Percentiles rank a stretch among this genome's conserved stretches.
Conservation (phyloP, 1,140 invertebrate species). For the Stratiolaelaps scimitus region DNA sequence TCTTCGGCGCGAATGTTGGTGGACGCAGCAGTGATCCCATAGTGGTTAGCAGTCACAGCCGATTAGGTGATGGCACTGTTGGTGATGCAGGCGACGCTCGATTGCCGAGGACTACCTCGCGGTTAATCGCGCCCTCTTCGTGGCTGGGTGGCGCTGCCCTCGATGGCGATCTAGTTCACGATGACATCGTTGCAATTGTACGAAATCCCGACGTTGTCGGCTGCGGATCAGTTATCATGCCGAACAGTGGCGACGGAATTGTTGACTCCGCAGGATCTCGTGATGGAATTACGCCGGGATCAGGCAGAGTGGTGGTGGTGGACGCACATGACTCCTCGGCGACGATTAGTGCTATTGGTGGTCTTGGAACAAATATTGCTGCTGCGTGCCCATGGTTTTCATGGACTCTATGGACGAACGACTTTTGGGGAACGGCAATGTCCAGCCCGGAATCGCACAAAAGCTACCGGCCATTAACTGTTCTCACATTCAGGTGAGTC, state of each 20-base stretch:
- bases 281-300: no score
- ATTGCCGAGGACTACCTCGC: no score
- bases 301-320: no score
- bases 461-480: slow-evolving; percentile 69
- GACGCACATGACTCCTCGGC: no score
- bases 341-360: no score
- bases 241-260: not conserved
- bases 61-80: no score
- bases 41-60: no score
- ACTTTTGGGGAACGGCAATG: slow-evolving; percentile 86
- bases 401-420: slow-evolving; percentile 55
- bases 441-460: slow-evolving; percentile 65
- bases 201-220: slow-evolving; percentile 69
- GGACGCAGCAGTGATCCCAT: no score
- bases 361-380: no score
- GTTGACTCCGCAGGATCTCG: no score
- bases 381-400: no score
- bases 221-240: slow-evolving; percentile 30
- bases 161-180: slow-evolving; percentile 73
- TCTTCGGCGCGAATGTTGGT: slow-evolving; percentile 1
- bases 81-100: no score
- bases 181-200: slow-evolving; percentile 73
- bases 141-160: slow-evolving; percentile 42
- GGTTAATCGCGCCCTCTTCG: not conserved
- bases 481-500: slow-evolving; percentile 66